A percentile compares a stretch with the other conserved stretches of the same genome.
Conservation (phyloP, 1,140 invertebrate species). For the Habropoda laboriosa region DNA sequence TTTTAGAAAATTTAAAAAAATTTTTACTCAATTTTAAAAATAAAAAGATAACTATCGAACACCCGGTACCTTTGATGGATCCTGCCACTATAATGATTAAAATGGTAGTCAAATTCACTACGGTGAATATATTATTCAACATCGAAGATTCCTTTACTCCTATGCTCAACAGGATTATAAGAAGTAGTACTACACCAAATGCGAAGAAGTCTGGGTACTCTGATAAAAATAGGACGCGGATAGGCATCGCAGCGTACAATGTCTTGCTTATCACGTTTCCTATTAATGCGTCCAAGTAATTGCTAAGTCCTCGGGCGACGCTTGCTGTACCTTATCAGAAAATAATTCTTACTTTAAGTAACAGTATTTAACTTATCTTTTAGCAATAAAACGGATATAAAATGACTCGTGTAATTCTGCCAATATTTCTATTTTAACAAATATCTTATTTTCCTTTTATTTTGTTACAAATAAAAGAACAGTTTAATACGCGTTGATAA, state of each 20-base stretch:
- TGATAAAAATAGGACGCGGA: conserved; percentile 87
- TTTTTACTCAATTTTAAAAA: not conserved
- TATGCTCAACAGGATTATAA: conserved; percentile 87
- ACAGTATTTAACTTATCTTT: not conserved
- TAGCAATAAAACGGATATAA: too few relatives aligned
- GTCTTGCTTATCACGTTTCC: conserved; percentile 87
- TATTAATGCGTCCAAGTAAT: conserved; percentile 92
- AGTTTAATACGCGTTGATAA: not conserved
- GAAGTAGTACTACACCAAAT: conserved; percentile 86
- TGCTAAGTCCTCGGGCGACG: conserved; percentile 95
- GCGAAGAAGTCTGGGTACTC: conserved; percentile 93
- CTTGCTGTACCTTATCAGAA: conserved; percentile 88
- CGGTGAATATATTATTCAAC: conserved; percentile 95
- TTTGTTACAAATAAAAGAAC: not conserved
- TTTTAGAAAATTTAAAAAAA: too few relatives aligned
- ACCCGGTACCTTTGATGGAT: conserved; percentile 86
- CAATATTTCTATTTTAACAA: not conserved
- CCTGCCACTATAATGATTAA: conserved; percentile 91
- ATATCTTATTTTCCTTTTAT: not conserved
- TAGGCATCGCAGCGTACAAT: conserved; percentile 87
- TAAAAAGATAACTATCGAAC: not conserved
- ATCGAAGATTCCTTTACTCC: conserved; percentile 95
- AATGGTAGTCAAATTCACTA: conserved; percentile 93
- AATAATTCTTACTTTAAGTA: conserved; percentile 2
- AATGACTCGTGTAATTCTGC: too few relatives aligned